Evolutionary conservation across 2,797 vertebrate species (phyloP), one percentile per base, ranked within the genome.

Genomic region (Gila robusta): DNA sequence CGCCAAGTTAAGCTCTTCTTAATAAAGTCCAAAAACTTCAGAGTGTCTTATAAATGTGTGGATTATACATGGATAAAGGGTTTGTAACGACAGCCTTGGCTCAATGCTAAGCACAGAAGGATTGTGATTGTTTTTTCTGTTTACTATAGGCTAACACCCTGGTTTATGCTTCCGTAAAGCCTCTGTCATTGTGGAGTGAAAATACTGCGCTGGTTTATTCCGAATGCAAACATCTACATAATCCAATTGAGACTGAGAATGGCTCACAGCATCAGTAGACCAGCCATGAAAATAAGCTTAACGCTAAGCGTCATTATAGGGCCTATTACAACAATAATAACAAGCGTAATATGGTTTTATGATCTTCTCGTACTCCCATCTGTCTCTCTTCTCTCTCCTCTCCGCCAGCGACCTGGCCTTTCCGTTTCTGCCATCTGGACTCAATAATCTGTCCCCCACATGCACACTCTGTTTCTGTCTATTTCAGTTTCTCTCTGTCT

Each of bases 261-360:
- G 76, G 85, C 79, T 77, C 76, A 83, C 44, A 82, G 49, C 41
- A 82, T 82, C 82, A 82, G 64, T 83, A 87, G 71, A 83, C 83
- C 82, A 81, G 76, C 77, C 80, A 69, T 83, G 82, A 93, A 91
- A 92, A 93, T 91, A 90, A 92, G 91, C 93, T 91, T 92, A 88
- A 74, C 44, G 4, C 83, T 74, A 83, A 86, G 87, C 89, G 49
- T 90, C 91, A 86, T 89, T 92, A 90, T 88, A 93, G 88, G 90
- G 89, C 92, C 92, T 89, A 93, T 92, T 91, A 93, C 90, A 92
- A 91, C 90, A 88, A 94, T 93, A 93, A 93, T 93, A 89, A 91
- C 84, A 76, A 86, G 89, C 89, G 88, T 93, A 94, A 94, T 94
- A 92, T 93, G 93, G 90, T 94, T 95, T 94, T 93, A 94, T 94